Conservation (phyloP, 2,113 vertebrate genomes). For the Otis tarda region DNA sequence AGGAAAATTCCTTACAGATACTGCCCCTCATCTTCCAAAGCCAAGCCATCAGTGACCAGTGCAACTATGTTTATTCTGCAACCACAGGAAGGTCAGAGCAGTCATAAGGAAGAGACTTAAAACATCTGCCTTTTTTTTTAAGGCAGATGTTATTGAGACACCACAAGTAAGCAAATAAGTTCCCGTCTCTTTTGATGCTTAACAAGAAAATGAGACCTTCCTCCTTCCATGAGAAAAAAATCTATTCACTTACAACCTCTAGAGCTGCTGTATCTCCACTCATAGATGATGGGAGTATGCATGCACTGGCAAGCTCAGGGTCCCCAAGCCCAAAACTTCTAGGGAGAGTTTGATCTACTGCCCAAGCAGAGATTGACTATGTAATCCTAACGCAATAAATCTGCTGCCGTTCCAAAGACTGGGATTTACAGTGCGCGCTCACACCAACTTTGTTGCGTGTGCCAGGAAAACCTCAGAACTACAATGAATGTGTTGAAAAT, state of each 20-base stretch:
- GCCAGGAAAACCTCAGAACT: neutral
- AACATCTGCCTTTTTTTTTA: neutral
- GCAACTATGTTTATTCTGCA: neutral
- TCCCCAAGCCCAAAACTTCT: neutral
- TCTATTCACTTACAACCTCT: neutral
- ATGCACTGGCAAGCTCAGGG: neutral
- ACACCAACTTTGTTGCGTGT: neutral
- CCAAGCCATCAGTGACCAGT: neutral
- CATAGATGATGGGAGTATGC: fast-evolving
- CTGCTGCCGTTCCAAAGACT: neutral
- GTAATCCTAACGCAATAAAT: neutral
- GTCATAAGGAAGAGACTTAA: neutral
- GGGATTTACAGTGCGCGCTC: neutral
- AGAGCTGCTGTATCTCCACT: neutral
- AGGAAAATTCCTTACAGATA: neutral
- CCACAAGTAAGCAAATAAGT: neutral
- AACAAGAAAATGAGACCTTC: neutral
- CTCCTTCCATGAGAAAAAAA: neutral
- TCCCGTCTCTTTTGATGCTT: neutral
- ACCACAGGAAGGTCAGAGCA: neutral
- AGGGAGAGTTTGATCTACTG: neutral
- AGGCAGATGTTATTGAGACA: neutral
- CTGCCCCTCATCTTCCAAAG: neutral
- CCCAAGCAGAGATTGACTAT: neutral
- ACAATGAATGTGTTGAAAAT: neutral